Base-by-base conservation (phyloP, 2,797 vertebrate genomes). In the Eutrigla gurnardus region DNA sequence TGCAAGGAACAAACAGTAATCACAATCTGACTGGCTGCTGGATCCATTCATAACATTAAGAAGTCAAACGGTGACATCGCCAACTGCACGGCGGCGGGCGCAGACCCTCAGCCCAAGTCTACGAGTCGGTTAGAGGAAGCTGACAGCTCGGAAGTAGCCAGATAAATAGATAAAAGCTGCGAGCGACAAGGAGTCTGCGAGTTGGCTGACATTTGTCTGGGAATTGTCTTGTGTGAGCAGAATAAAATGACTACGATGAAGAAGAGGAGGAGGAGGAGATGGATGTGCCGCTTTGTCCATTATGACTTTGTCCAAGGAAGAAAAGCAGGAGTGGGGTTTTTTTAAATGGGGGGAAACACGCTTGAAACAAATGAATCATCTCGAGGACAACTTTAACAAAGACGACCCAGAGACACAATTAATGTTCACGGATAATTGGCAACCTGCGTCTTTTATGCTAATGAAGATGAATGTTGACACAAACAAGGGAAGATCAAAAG, bases 141-240 rank as follows among this genome's bases (percentile, higher is more conserved):
- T 61, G 84, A 84, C 80, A 80, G 83, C 81, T 81, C 67, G 36
- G 71, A 77, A 88, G 74, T 80, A 78, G 76, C 45, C 81, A 54
- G 84, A 83, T 80, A 82, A 85, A 88, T 68, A 86, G 86, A 89
- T 87, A 82, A 92, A 82, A 90, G 86, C 81, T 75, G 58, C 59
- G 5, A 64, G 84, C 71, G 47, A 81, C 60, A 62, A 73, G 84
- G 58, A 80, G 73, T 78, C 77, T 57, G 63, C 83, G 73, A 85
- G 78, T 80, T 70, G 60, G 33, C 57, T 81, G 88, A 91, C 88
- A 91, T 91, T 90, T 91, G 79, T 88, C 86, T 85, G 77, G 67
- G 78, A 75, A 78, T 81, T 78, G 74, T 83, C 82, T 83, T 74
- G 65, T 86, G 80, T 65, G 78, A 85, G 84, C 70, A 78, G 85